Evolutionary conservation across 2,888 invertebrate genomes (phyloP).

Genomic region (Trachelus iudaicus): DNA sequence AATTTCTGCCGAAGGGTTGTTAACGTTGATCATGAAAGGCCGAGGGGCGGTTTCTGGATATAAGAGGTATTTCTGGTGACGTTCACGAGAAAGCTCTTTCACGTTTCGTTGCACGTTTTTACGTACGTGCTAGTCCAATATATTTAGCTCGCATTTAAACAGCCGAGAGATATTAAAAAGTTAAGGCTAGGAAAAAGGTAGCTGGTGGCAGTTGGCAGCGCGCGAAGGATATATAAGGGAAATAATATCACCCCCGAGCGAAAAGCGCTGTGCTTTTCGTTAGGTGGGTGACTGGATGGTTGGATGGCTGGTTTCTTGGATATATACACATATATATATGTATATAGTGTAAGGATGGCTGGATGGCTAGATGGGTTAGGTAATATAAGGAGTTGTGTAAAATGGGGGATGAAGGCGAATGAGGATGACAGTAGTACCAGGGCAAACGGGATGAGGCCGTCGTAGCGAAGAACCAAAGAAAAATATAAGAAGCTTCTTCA

Average conservation of each 20-base stretch:
- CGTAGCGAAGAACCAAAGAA: conserved; percentile 25
- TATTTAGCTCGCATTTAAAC: not conserved
- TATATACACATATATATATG: not conserved
- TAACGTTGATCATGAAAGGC: not conserved
- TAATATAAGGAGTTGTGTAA: not conserved
- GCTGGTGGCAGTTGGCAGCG: not conserved
- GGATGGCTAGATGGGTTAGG: conserved; percentile 16
- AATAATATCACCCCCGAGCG: conserved; percentile 20
- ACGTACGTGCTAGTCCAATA: conserved; percentile 19
- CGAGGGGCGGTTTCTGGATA: not conserved
- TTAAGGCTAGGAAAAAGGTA: not conserved
- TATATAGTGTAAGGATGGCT: conserved; percentile 17
- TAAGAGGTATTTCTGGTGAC: not conserved
- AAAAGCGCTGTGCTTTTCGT: not conserved
- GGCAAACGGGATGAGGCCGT: conserved; percentile 24
- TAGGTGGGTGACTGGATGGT: not conserved
- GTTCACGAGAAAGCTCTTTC: conserved; percentile 6
- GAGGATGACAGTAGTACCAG: conserved; percentile 24
- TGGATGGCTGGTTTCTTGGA: not conserved
- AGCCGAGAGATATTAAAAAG: conserved; percentile 12
- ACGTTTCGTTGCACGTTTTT: conserved; percentile 35
- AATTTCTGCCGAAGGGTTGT: not conserved
- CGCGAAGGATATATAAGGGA: conserved; percentile 14
- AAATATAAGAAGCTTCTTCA: conserved; percentile 50
- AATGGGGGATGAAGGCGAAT: conserved; percentile 20